Percentiles rank a stretch among this genome's conserved stretches.
These are phyloP conservation scores for Orientallactaga bullata DNA, from an alignment of 2,113 vertebrate genomes.

Conservation along the genomic window DNA sequence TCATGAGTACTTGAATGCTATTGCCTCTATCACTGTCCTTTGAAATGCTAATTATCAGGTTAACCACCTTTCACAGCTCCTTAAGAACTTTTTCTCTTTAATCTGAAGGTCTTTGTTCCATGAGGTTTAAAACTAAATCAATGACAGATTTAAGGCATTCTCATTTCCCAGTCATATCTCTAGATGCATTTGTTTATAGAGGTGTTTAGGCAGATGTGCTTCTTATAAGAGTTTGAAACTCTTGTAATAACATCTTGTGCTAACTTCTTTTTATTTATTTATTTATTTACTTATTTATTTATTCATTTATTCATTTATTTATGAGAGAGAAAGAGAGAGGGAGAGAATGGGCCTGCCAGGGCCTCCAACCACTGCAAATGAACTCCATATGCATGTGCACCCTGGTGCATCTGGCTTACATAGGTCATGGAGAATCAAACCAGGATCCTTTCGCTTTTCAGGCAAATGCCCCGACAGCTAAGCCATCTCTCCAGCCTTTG, in stretches of 20 bases:
- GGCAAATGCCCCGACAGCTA: too few species aligned
- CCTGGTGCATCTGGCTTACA: too few species aligned
- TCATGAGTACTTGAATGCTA: not conserved
- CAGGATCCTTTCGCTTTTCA: too few species aligned
- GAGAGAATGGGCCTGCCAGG: too few species aligned
- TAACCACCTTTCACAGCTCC: constrained; percentile 56
- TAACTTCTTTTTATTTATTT: not conserved
- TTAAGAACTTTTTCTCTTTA: constrained; percentile 50
- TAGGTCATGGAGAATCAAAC: too few species aligned
- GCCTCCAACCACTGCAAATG: too few species aligned
- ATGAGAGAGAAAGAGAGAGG: too few species aligned
- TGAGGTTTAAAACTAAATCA: constrained; percentile 49
- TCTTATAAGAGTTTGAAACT: constrained; percentile 46
- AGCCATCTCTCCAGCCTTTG: too few species aligned
- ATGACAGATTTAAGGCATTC: constrained; percentile 54
- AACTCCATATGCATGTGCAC: too few species aligned
- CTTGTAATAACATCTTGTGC: not conserved
- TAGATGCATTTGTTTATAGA: not conserved
- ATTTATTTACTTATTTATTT: too few species aligned
- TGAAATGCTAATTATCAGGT: constrained; percentile 74
- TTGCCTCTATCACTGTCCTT: not conserved
- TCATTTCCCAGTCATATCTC: constrained; percentile 7
- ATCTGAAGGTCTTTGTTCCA: constrained; percentile 71
- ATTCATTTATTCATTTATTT: too few species aligned
- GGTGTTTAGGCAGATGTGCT: not conserved